Conservation (phyloP, 2,797 vertebrate genomes). For the Mus spretus region DNA sequence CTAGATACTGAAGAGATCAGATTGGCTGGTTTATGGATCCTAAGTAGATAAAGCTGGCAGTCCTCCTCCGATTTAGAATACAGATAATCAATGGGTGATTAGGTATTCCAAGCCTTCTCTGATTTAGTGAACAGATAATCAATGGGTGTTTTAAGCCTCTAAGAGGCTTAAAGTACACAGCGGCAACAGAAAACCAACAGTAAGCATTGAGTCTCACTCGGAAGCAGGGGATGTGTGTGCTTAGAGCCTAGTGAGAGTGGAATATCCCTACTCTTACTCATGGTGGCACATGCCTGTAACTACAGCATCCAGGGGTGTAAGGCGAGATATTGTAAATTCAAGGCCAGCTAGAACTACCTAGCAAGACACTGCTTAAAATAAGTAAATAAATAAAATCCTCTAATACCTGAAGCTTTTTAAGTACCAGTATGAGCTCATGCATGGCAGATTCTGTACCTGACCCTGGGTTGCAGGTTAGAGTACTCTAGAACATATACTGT, state of each 20-base stretch:
- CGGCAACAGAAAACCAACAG: background rate
- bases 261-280: background rate
- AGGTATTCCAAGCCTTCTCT: background rate
- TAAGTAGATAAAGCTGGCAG: background rate
- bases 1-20: background rate
- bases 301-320: background rate
- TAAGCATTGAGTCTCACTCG: background rate
- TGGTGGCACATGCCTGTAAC: background rate
- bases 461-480: background rate
- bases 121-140: background rate
- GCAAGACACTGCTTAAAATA: background rate
- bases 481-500: background rate
- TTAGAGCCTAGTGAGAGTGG: background rate
- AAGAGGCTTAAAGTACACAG: background rate
- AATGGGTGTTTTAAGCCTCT: background rate
- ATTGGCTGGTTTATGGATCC: background rate
- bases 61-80: background rate
- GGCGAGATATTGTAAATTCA: background rate
- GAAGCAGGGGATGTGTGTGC: background rate
- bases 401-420: background rate
- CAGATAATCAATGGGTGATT: too few relatives aligned
- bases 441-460: background rate
- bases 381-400: background rate
- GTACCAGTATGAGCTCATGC: background rate
- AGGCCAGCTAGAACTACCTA: background rate